These are phyloP conservation scores for Acrobasis suavella DNA, from an alignment of 2,888 invertebrate genomes.

Conservation along the genomic window DNA sequence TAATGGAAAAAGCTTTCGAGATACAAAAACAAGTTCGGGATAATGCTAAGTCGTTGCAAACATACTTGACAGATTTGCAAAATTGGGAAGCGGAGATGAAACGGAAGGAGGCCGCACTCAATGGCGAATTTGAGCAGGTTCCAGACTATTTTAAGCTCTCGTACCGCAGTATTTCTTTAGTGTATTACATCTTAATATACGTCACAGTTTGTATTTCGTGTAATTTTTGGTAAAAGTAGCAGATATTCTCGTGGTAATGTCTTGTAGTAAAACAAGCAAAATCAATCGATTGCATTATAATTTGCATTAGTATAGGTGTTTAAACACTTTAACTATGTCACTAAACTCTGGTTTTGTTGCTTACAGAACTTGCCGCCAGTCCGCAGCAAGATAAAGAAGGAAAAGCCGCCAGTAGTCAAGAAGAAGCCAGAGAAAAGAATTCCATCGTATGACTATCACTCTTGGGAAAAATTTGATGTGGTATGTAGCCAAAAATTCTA, in stretches of 20 bases:
- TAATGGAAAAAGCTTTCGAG: conserved; percentile 84
- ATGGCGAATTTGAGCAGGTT: conserved; percentile 76
- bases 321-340: not conserved
- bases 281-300: not conserved
- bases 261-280: not conserved
- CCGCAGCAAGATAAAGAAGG: conserved; percentile 73
- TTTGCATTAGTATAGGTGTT: not conserved
- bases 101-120: conserved; percentile 84
- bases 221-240: not conserved
- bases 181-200: conserved; percentile 21
- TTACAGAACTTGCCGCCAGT: conserved; percentile 78
- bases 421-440: conserved; percentile 76
- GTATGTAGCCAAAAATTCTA: conserved; percentile 64
- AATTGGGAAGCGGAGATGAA: conserved; percentile 89
- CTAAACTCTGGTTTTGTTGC: conserved; percentile 43
- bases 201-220: not conserved
- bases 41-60: conserved; percentile 87
- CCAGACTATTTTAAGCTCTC: conserved; percentile 49
- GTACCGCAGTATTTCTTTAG: conserved; percentile 33
- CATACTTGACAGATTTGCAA: conserved; percentile 87
- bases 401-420: conserved; percentile 53
- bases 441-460: conserved; percentile 84
- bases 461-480: conserved; percentile 92
- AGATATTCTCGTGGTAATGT: not conserved
- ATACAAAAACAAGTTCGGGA: conserved; percentile 88